These are phyloP conservation scores for Limnothrissa miodon DNA, from an alignment of 2,113 vertebrate species.

Conservation along the genomic window DNA sequence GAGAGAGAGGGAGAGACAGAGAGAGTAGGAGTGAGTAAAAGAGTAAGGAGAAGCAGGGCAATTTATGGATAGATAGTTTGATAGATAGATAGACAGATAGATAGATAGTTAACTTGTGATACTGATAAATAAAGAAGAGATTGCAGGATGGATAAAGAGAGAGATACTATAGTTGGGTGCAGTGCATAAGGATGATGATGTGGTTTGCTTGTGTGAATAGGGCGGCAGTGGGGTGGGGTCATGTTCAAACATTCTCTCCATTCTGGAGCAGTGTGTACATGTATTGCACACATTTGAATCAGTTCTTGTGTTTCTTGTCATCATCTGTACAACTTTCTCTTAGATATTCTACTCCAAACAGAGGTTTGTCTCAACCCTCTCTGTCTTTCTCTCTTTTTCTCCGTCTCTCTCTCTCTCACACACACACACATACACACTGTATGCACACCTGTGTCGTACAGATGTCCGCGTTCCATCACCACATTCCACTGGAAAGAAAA, in stretches of 20 bases:
- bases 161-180: background rate
- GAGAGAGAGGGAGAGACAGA: slow-evolving; percentile 44
- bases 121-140: too few relatives aligned
- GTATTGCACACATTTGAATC: too few relatives aligned
- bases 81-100: slow-evolving; percentile 44
- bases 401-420: background rate
- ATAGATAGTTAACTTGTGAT: too few relatives aligned
- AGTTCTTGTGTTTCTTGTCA: background rate
- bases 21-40: slow-evolving; percentile 16
- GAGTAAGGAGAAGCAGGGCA: background rate
- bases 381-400: background rate
- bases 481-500: background rate
- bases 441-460: background rate
- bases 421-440: background rate
- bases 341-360: background rate
- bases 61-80: slow-evolving; percentile 22
- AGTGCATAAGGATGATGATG: background rate
- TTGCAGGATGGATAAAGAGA: slow-evolving; percentile 28
- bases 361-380: too few relatives aligned
- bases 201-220: background rate
- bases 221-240: too few relatives aligned
- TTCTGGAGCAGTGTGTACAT: too few relatives aligned
- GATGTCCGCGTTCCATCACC: background rate
- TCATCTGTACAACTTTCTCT: background rate
- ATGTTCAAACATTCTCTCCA: background rate